Base-by-base conservation (phyloP, 1,140 invertebrate species). In the Asobara japonica region DNA sequence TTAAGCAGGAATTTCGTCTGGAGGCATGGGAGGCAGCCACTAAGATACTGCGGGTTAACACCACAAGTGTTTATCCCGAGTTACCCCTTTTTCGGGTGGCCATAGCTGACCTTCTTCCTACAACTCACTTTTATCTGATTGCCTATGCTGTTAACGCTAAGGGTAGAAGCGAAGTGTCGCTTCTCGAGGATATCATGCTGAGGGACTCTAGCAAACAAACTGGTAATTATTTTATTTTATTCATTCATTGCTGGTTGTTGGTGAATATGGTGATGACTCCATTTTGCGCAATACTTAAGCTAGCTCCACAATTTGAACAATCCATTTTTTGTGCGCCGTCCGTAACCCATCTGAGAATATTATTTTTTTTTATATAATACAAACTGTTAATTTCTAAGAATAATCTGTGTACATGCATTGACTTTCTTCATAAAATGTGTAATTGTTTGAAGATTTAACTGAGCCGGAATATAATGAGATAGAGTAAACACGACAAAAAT, bases 111-210 rank as follows among this genome's bases (percentile, higher is more conserved):
- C 87, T 94, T 51, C 87, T 91, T 65, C 88, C 90, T n/a, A 87
- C 85, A 62, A 88, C 89, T 25, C 89, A 89, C 71, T 88, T 87
- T 75, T 85, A 83, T 78, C 80, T 97, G 62, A 90, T 94, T 62
- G 91, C 95, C 69, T 97, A 96, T 83, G 93, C 95, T 36, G 91
- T 92, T 74, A 97, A 97, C 87, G 91, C 93, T 31, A 97, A 97
- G 84, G 96, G 95, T 51, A 91, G 92, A 70, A 95, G 94, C 73
- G 94, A 95, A 78, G 90, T 91, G 18, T 90, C 93, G 65, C 88
- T 95, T 0, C 87, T 97, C 11, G 94, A 96, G 80, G 94, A 95
- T 79, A 94, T 95, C 77, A 93, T 94, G 69, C 91, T 96, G 77
- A 94, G 94, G 81, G 94, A 95, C 84, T 94, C 95, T 3, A 95